A percentile compares a stretch with the other conserved stretches of the same genome.
Evolutionary conservation across 2,113 vertebrate species (phyloP).

Genomic region (Leptobrachium leishanense): DNA sequence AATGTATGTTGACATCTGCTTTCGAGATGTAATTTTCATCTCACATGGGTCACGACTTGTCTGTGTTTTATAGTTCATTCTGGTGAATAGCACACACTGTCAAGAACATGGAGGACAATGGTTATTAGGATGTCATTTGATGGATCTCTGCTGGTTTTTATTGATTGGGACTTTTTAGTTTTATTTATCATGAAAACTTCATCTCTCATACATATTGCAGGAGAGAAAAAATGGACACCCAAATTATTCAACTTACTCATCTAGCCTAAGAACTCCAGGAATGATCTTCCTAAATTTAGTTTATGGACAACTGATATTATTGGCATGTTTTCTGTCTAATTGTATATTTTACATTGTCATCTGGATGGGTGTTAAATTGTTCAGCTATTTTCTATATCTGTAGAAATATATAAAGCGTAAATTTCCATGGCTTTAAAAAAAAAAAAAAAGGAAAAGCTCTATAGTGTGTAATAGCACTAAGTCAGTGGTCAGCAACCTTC

Average conservation of each 20-base stretch:
- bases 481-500: too few relatives aligned
- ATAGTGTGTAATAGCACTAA: too few relatives aligned
- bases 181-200: background rate
- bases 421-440: too few relatives aligned
- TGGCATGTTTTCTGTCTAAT: background rate
- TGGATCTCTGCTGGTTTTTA: background rate
- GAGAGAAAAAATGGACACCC: background rate
- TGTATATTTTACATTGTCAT: background rate
- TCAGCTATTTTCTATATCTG: too few relatives aligned
- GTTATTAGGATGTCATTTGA: slow-evolving; percentile 14
- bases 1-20: background rate
- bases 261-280: background rate
- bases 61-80: background rate
- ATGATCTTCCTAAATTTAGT: background rate
- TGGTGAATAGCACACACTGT: background rate
- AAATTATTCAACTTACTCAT: background rate
- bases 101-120: background rate
- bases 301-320: background rate
- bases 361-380: background rate
- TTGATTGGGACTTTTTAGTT: background rate
- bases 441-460: too few relatives aligned
- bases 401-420: too few relatives aligned
- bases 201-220: background rate
- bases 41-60: background rate
- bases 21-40: background rate